These are phyloP conservation scores for Cordilura impudica DNA, from an alignment of 2,888 invertebrate species.

Conservation along the genomic window DNA sequence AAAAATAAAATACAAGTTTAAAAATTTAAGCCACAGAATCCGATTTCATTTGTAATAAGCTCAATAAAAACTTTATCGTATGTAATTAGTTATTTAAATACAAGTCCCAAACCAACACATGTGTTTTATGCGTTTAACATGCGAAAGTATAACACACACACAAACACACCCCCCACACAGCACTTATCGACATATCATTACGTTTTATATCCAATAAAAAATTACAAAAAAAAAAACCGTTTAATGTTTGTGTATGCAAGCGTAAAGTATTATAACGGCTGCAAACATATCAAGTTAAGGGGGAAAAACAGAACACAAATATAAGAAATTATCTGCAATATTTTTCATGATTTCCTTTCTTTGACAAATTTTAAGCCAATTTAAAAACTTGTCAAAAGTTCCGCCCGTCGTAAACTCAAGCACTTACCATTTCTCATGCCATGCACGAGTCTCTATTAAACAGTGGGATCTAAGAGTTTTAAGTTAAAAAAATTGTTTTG, in stretches of 20 bases:
- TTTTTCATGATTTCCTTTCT: slow-evolving; percentile 35
- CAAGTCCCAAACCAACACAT: not conserved
- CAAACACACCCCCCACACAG: no score
- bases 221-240: not conserved
- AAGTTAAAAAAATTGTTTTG: no score
- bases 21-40: no score
- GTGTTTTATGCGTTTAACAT: not conserved
- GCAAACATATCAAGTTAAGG: not conserved
- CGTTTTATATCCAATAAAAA: not conserved
- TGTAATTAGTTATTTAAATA: not conserved
- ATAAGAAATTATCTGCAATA: slow-evolving; percentile 16
- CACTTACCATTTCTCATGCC: not conserved
- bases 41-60: not conserved
- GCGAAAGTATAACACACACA: not conserved
- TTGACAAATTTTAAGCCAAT: slow-evolving; percentile 57
- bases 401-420: slow-evolving; percentile 30
- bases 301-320: not conserved
- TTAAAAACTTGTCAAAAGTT: slow-evolving; percentile 21
- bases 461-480: not conserved
- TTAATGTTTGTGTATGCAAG: not conserved
- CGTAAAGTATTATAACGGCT: slow-evolving; percentile 13
- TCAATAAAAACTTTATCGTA: not conserved
- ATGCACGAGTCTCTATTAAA: not conserved
- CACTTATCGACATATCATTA: not conserved
- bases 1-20: no score